Conservation (phyloP, 2,797 vertebrate species). For the Rhinoraja longicauda region DNA sequence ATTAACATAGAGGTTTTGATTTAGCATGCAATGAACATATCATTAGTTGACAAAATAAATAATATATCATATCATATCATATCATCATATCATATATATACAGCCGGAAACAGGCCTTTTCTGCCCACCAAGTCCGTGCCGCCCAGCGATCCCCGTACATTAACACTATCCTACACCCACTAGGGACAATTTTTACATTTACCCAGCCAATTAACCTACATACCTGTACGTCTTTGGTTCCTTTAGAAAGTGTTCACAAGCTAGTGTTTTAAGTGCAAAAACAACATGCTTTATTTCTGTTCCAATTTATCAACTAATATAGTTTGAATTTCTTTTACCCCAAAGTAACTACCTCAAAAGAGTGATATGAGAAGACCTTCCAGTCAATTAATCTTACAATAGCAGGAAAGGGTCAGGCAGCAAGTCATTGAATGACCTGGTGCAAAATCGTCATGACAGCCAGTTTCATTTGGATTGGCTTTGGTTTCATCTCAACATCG, state of each 20-base stretch:
- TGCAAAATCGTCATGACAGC: not conserved
- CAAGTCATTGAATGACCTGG: not conserved
- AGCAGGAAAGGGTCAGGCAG: not conserved
- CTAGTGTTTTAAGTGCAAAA: not conserved
- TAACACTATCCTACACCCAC: no score
- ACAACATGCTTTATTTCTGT: not conserved
- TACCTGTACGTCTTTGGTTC: no score
- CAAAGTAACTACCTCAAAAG: not conserved
- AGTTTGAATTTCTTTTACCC: not conserved
- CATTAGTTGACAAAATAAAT: not conserved
- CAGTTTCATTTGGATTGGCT: not conserved
- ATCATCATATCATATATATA: no score
- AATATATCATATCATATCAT: no score
- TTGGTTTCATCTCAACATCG: slow-evolving; percentile 1
- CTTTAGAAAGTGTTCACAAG: not conserved
- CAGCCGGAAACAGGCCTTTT: no score
- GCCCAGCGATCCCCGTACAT: no score
- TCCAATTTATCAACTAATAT: not conserved
- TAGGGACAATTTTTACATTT: no score
- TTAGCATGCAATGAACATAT: not conserved
- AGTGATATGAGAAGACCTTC: not conserved
- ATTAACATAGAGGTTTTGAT: not conserved
- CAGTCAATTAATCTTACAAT: not conserved
- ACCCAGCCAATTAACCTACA: no score
- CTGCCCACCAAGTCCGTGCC: no score